Conservation (phyloP, 2,113 vertebrate genomes). For the Oreochromis niloticus region DNA sequence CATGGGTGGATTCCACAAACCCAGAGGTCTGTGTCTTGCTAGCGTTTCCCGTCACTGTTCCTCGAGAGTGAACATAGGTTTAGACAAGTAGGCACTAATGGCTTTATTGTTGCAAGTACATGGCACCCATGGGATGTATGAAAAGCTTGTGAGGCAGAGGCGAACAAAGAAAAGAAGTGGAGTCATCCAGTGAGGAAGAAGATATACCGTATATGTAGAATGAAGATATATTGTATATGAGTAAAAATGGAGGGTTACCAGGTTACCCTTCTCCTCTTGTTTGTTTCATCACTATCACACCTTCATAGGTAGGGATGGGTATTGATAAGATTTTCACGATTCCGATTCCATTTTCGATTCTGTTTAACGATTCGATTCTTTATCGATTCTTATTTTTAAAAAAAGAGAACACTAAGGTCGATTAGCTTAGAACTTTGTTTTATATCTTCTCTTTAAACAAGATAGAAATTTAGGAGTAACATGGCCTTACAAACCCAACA, state of each 20-base stretch:
- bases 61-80: slow-evolving; percentile 56
- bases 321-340: no score
- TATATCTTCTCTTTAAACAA: no score
- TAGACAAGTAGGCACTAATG: slow-evolving; percentile 56
- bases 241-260: not conserved
- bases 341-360: no score
- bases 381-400: no score
- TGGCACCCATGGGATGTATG: slow-evolving; percentile 47
- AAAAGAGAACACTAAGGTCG: no score
- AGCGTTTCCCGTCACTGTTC: slow-evolving; percentile 35
- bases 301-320: not conserved
- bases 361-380: no score
- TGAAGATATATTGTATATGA: not conserved
- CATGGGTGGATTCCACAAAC: slow-evolving; percentile 26
- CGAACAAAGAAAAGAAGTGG: slow-evolving; percentile 5
- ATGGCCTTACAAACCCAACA: no score
- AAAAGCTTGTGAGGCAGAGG: slow-evolving; percentile 31
- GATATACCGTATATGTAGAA: not conserved
- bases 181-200: not conserved
- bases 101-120: slow-evolving; percentile 45
- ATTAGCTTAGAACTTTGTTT: no score
- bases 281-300: not conserved
- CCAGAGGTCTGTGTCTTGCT: slow-evolving; percentile 41
- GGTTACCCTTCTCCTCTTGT: not conserved
- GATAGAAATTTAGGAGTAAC: no score